Evolutionary conservation across 2,113 vertebrate genomes (phyloP).

Genomic region (Hippopotamus amphibius): DNA sequence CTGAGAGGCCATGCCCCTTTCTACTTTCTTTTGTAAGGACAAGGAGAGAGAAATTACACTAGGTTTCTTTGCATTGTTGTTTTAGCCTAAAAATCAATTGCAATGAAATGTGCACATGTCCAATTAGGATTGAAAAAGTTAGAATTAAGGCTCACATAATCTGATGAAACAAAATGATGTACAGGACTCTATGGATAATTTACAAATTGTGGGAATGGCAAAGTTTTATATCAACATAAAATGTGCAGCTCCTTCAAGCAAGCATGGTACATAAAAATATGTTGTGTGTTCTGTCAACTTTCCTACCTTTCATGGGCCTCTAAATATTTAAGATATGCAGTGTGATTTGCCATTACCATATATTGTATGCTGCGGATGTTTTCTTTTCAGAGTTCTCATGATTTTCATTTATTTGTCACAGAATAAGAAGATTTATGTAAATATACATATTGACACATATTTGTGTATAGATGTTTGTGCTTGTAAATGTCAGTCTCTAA

Average conservation of each 20-base stretch:
- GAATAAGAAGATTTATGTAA: neutral
- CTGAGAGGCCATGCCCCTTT: neutral
- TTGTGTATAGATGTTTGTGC: neutral
- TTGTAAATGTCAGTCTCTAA: conserved; percentile 34
- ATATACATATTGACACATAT: neutral
- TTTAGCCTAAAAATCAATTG: conserved; percentile 9
- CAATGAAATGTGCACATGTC: neutral
- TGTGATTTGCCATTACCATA: neutral
- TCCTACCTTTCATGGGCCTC: neutral
- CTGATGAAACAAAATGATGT: neutral
- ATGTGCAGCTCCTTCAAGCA: neutral
- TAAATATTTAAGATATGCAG: neutral
- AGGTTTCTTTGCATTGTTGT: neutral
- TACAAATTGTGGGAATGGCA: neutral
- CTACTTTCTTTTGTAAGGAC: neutral
- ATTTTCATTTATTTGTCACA: conserved; percentile 6
- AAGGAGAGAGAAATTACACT: neutral
- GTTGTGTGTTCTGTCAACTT: neutral
- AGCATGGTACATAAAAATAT: neutral
- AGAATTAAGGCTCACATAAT: neutral
- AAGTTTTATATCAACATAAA: conserved; percentile 3
- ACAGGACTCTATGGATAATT: neutral
- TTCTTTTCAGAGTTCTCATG: neutral
- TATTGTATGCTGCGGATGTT: neutral
- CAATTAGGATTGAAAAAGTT: neutral